These are phyloP conservation scores for Marasmarcha lunaedactyla DNA, from an alignment of 2,888 invertebrate species.

Conservation along the genomic window DNA sequence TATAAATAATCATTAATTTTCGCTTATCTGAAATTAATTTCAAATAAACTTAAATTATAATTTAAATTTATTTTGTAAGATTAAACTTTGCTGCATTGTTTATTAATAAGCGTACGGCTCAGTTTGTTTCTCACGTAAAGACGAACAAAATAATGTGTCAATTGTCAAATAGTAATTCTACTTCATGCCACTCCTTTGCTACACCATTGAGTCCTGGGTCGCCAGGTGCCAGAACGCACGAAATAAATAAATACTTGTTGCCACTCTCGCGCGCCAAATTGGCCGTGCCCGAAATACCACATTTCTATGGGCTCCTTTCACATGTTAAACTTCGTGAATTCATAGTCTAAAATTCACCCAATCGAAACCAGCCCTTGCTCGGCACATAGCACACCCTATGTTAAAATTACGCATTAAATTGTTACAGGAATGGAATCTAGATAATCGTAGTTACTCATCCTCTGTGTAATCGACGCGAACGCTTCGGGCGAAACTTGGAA, in stretches of 20 bases:
- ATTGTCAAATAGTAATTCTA: too few species aligned
- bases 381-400: slow-evolving; percentile 23
- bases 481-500: slow-evolving; percentile 10
- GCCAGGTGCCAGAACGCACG: slow-evolving; percentile 44
- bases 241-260: slow-evolving; percentile 46
- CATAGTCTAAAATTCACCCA: slow-evolving; percentile 33
- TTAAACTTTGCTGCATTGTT: too few species aligned
- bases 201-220: slow-evolving; percentile 34
- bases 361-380: slow-evolving; percentile 18
- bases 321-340: slow-evolving; percentile 57
- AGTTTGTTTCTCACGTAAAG: too few species aligned
- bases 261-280: slow-evolving; percentile 55
- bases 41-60: too few species aligned
- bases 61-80: too few species aligned
- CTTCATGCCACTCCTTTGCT: slow-evolving; percentile 24
- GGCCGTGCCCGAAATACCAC: slow-evolving; percentile 54
- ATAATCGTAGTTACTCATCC: not conserved
- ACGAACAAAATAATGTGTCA: too few species aligned
- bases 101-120: too few species aligned
- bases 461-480: not conserved
- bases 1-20: too few species aligned
- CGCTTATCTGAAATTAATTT: too few species aligned
- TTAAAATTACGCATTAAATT: slow-evolving; percentile 26
- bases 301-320: slow-evolving; percentile 52
- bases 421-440: not conserved